Conservation (phyloP, 2,888 invertebrate species). For the Girardia tigrina region DNA sequence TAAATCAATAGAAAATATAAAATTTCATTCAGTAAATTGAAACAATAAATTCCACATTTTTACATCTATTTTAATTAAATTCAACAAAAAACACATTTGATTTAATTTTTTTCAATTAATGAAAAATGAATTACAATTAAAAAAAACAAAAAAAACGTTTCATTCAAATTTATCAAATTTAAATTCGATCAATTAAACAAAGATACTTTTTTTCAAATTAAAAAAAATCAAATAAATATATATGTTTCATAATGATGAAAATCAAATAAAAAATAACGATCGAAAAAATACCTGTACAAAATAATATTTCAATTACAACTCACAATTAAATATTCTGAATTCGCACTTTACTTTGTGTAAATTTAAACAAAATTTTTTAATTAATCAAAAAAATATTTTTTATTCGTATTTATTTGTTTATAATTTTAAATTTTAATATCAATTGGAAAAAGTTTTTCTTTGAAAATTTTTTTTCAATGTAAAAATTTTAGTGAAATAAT, state of each 20-base stretch:
- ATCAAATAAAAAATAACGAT: not conserved
- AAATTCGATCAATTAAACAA: not conserved
- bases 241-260: not conserved
- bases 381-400: too few relatives aligned
- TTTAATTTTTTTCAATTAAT: too few relatives aligned
- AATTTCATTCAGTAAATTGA: not conserved
- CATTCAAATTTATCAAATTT: not conserved
- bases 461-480: too few relatives aligned
- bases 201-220: not conserved
- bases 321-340: slow-evolving; percentile 20
- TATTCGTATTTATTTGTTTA: too few relatives aligned
- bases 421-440: too few relatives aligned
- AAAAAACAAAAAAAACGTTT: too few relatives aligned
- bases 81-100: too few relatives aligned
- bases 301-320: not conserved
- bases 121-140: too few relatives aligned
- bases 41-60: not conserved
- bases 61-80: not conserved
- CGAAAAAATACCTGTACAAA: not conserved
- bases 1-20: not conserved
- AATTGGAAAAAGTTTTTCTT: too few relatives aligned
- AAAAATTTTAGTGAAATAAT: too few relatives aligned
- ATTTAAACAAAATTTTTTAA: slow-evolving; percentile 23
- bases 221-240: not conserved
- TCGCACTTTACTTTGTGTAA: not conserved